Conservation (phyloP, 2,888 invertebrate species). For the Campoletis raptor region DNA sequence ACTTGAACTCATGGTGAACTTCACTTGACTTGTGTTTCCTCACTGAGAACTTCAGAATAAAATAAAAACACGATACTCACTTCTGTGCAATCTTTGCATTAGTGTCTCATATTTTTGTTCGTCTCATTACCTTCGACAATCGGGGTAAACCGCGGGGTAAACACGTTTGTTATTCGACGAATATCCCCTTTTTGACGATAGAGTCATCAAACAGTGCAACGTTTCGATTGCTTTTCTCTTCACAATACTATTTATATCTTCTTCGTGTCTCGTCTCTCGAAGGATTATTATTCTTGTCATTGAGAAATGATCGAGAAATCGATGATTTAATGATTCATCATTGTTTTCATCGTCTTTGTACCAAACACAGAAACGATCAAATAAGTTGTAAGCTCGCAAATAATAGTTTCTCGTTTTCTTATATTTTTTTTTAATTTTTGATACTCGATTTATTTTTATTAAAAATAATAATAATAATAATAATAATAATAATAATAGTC, state of each 20-base stretch:
- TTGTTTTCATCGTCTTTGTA: conserved; percentile 16
- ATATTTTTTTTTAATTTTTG: not conserved
- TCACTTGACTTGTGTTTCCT: not conserved
- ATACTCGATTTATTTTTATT: not conserved
- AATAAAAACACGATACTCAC: not conserved
- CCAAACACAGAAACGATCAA: not conserved
- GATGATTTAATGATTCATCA: conserved; percentile 27
- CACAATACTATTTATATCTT: conserved; percentile 20
- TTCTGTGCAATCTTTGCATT: not conserved
- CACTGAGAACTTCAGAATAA: not conserved
- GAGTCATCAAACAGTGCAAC: conserved; percentile 28
- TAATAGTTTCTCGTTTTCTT: not conserved
- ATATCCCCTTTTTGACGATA: conserved; percentile 72
- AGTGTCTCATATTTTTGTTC: not conserved
- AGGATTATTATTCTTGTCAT: conserved; percentile 25
- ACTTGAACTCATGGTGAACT: too few relatives aligned
- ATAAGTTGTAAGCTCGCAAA: not conserved
- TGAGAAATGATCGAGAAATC: conserved; percentile 22
- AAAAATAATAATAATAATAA: too few relatives aligned
- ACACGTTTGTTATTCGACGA: conserved; percentile 78
- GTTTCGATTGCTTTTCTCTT: conserved; percentile 21
- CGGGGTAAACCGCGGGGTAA: conserved; percentile 73
- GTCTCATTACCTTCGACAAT: conserved; percentile 46
- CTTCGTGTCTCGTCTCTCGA: conserved; percentile 19
- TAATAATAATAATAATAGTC: too few relatives aligned